Conservation (phyloP, 1,140 invertebrate genomes). For the Drosophila bifasciata region DNA sequence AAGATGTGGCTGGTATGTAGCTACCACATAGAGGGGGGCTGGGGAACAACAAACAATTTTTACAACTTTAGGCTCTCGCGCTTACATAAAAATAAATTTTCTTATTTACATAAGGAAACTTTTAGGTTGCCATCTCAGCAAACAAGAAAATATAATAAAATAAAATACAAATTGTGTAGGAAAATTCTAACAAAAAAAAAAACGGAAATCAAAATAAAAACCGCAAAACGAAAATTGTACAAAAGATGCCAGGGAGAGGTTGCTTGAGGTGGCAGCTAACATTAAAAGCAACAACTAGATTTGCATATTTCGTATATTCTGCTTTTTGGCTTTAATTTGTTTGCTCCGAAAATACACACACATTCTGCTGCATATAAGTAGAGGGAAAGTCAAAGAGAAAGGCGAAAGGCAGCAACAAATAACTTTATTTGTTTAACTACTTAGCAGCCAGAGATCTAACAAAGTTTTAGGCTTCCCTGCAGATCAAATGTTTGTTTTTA, state of each 20-base stretch:
- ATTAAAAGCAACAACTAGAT: slow-evolving; percentile 75
- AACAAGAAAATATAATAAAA: slow-evolving; percentile 39
- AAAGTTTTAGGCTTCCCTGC: slow-evolving; percentile 19
- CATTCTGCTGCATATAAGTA: neutral
- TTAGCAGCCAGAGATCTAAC: slow-evolving; percentile 47
- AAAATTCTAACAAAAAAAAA: slow-evolving; percentile 15
- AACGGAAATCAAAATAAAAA: slow-evolving; percentile 72
- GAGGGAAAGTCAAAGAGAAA: neutral
- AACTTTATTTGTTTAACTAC: slow-evolving; percentile 66
- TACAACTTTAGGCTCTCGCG: slow-evolving; percentile 77
- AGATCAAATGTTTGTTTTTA: slow-evolving; percentile 17
- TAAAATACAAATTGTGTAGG: slow-evolving; percentile 1
- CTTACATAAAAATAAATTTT: slow-evolving; percentile 82
- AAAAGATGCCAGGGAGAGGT: slow-evolving; percentile 3
- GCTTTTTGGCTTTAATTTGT: slow-evolving; percentile 75
- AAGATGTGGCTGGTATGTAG: too few species aligned
- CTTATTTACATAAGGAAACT: slow-evolving; percentile 83
- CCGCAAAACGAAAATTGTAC: slow-evolving; percentile 61
- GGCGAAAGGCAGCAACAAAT: slow-evolving; percentile 54
- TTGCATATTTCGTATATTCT: slow-evolving; percentile 75
- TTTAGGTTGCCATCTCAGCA: slow-evolving; percentile 62
- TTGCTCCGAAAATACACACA: slow-evolving; percentile 51
- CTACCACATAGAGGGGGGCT: slow-evolving; percentile 1
- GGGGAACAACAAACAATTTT: slow-evolving; percentile 68
- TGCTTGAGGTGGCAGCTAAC: slow-evolving; percentile 58